These are phyloP conservation scores for Diadegma fenestrale DNA, from an alignment of 2,888 invertebrate species.

Conservation along the genomic window DNA sequence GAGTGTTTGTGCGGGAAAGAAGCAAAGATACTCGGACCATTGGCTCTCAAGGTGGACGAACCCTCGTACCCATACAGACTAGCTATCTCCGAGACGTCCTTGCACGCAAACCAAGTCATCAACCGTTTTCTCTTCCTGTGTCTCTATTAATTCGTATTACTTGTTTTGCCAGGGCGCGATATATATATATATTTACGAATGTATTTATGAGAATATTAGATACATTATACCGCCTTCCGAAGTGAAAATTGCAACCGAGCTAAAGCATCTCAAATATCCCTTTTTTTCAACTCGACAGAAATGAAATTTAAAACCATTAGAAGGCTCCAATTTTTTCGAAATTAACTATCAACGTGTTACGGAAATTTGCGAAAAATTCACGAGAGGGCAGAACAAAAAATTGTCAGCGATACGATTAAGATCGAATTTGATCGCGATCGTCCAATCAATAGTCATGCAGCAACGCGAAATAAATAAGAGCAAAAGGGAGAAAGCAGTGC, in stretches of 20 bases:
- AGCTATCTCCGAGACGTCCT: slow-evolving; percentile 63
- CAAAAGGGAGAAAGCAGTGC: not conserved
- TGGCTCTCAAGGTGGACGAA: slow-evolving; percentile 36
- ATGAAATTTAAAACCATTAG: not conserved
- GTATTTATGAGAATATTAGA: slow-evolving; percentile 1
- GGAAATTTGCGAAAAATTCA: not conserved
- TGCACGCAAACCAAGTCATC: slow-evolving; percentile 67
- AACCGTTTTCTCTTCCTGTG: slow-evolving; percentile 61
- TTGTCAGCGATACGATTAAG: too few relatives aligned
- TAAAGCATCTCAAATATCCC: slow-evolving; percentile 2
- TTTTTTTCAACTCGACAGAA: slow-evolving; percentile 3
- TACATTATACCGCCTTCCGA: slow-evolving; percentile 7
- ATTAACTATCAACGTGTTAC: not conserved
- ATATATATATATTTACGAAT: slow-evolving; percentile 6
- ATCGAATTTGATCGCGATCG: too few relatives aligned
- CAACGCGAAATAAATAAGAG: too few relatives aligned
- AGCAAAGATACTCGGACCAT: slow-evolving; percentile 18
- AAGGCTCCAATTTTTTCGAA: not conserved
- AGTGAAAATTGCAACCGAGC: slow-evolving; percentile 5
- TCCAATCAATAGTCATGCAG: too few relatives aligned
- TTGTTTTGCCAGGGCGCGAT: slow-evolving; percentile 43
- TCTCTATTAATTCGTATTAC: slow-evolving; percentile 65
- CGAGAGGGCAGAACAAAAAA: too few relatives aligned
- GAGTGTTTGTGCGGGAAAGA: not conserved
- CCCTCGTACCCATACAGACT: slow-evolving; percentile 17